A percentile compares a stretch with the other conserved stretches of the same genome.
phyloP scores from a whole-genome alignment of 2,113 vertebrate genomes.

The Ctenomys sociabilis region DNA sequence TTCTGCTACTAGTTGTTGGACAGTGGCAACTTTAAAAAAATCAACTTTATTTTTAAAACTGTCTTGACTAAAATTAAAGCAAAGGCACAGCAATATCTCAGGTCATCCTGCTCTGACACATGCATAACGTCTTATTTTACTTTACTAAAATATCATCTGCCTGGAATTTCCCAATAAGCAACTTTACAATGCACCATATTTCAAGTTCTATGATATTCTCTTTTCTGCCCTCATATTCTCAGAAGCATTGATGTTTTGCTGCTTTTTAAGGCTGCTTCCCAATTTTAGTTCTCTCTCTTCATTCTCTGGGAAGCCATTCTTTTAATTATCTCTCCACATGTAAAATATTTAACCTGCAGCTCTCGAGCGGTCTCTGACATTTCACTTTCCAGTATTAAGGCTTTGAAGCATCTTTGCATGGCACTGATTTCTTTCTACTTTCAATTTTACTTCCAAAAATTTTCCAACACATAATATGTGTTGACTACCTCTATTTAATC shows the following conservation, averaged over 20 bases:
- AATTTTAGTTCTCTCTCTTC: slow-evolving; percentile 14
- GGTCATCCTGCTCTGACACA: fast-evolving
- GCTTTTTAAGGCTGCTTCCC: background rate
- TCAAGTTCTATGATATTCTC: background rate
- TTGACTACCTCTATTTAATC: background rate
- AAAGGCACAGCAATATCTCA: background rate
- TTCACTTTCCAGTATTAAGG: background rate
- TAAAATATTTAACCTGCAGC: slow-evolving; percentile 31
- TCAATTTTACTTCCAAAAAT: background rate
- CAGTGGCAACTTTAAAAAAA: background rate
- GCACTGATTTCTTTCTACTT: background rate
- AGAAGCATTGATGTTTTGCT: background rate
- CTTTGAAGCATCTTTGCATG: background rate
- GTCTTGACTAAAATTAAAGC: background rate
- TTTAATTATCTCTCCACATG: background rate
- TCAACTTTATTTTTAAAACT: background rate
- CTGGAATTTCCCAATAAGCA: background rate
- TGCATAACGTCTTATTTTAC: background rate
- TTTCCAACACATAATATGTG: background rate
- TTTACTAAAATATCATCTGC: slow-evolving; percentile 11
- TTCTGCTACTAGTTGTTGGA: background rate
- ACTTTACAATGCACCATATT: background rate
- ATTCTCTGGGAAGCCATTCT: background rate
- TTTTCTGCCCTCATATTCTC: background rate
- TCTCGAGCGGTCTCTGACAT: background rate